Percentiles rank a stretch among this genome's conserved stretches.
phyloP scores from a whole-genome alignment of 1,140 invertebrate genomes.

The Diorhabda carinulata region DNA sequence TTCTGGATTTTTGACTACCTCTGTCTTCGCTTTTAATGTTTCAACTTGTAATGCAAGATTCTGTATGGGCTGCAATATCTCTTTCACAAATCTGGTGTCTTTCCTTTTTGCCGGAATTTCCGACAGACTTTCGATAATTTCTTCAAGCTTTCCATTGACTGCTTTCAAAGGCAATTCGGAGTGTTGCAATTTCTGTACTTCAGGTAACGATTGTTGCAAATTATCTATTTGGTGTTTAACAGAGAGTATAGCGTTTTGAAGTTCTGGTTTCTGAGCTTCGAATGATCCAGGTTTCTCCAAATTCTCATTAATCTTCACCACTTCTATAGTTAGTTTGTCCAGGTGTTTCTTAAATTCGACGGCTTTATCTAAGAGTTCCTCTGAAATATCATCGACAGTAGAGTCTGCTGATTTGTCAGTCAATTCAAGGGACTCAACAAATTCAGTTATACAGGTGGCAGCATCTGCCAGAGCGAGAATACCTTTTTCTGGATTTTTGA shows the following conservation, averaged over 20 bases:
- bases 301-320: slow-evolving; percentile 15
- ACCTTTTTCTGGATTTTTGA: slow-evolving; percentile 3
- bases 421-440: not conserved
- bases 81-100: not conserved
- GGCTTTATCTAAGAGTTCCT: slow-evolving; percentile 10
- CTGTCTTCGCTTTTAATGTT: slow-evolving; percentile 4
- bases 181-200: slow-evolving; percentile 5
- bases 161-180: not conserved
- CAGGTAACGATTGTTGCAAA: not conserved
- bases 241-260: slow-evolving; percentile 7
- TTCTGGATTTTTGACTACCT: slow-evolving; percentile 8
- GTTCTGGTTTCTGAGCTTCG: not conserved
- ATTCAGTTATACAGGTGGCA: slow-evolving; percentile 2
- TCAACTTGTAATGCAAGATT: not conserved
- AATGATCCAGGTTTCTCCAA: slow-evolving; percentile 16
- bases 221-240: slow-evolving; percentile 16
- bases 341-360: slow-evolving; percentile 13
- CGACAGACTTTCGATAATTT: too few species aligned
- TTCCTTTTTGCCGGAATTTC: too few species aligned
- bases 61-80: too few species aligned
- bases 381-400: slow-evolving; percentile 10
- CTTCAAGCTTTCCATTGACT: not conserved
- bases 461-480: not conserved
- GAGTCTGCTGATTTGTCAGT: not conserved
- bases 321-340: slow-evolving; percentile 16